Evolutionary conservation across 2,113 vertebrate genomes (phyloP).

Genomic region (Aplodontia rufa): DNA sequence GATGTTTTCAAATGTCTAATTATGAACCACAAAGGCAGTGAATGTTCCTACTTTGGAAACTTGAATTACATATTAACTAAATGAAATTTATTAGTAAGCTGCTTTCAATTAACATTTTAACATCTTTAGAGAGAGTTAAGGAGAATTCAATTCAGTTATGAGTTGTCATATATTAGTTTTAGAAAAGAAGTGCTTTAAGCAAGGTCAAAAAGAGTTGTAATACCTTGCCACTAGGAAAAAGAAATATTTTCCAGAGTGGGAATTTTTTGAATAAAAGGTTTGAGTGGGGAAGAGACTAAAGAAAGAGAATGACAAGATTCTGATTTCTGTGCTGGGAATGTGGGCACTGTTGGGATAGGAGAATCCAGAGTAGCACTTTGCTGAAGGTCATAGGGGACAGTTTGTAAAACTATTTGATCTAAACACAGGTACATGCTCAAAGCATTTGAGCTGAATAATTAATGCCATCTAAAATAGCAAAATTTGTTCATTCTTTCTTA

Average conservation of each 20-base stretch:
- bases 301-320: not conserved
- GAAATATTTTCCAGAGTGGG: not conserved
- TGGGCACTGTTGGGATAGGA: not conserved
- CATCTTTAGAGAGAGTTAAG: not conserved
- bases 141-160: not conserved
- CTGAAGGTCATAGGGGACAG: not conserved
- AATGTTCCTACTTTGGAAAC: not conserved
- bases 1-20: not conserved
- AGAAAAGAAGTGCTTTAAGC: not conserved
- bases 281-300: not conserved
- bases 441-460: constrained; percentile 25
- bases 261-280: not conserved
- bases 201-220: constrained; percentile 13
- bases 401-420: not conserved
- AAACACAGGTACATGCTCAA: not conserved
- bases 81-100: not conserved
- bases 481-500: constrained; percentile 13
- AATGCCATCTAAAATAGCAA: constrained; percentile 14
- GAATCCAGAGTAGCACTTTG: not conserved
- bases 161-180: not conserved
- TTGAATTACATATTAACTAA: not conserved
- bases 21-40: not conserved
- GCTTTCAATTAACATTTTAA: constrained; percentile 12
- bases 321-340: not conserved
- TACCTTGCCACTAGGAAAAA: not conserved